phyloP scores from a whole-genome alignment of 1,140 invertebrate species.

The Musca vetustissima region DNA sequence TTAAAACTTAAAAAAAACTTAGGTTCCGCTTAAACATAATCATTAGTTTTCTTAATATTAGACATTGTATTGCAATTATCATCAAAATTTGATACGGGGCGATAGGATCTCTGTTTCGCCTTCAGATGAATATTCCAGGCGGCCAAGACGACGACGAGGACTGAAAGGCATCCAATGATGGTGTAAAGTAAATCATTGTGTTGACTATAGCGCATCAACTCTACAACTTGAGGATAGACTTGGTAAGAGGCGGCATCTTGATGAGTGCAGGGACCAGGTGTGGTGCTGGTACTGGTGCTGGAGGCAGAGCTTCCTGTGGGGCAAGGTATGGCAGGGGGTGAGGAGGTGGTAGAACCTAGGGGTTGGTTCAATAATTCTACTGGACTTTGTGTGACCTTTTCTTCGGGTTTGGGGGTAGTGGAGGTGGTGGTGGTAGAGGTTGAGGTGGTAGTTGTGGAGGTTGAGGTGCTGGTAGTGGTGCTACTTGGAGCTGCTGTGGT shows the following conservation, averaged over 20 bases:
- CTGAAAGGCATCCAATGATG: constrained; percentile 24
- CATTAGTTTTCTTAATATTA: constrained; percentile 29
- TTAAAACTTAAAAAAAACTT: too few species aligned
- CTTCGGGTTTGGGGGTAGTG: too few species aligned
- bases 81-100: constrained; percentile 48
- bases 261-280: constrained; percentile 25
- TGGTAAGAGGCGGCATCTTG: constrained; percentile 30
- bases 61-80: constrained; percentile 43
- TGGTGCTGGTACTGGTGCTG: constrained; percentile 1
- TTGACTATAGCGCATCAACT: constrained; percentile 16
- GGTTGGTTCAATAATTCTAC: neutral
- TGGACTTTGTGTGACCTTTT: neutral
- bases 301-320: neutral
- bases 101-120: constrained; percentile 51
- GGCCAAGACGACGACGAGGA: constrained; percentile 25
- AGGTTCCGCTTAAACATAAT: constrained; percentile 20
- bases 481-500: constrained; percentile 9
- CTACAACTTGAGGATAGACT: constrained; percentile 36
- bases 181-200: constrained; percentile 26
- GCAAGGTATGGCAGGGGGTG: neutral
- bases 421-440: neutral
- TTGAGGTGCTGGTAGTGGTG: neutral
- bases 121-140: constrained; percentile 37
- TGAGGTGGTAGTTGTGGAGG: neutral
- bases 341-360: neutral